These are phyloP conservation scores for Aphelocoma coerulescens DNA, from an alignment of 2,113 vertebrate genomes.

Conservation along the genomic window DNA sequence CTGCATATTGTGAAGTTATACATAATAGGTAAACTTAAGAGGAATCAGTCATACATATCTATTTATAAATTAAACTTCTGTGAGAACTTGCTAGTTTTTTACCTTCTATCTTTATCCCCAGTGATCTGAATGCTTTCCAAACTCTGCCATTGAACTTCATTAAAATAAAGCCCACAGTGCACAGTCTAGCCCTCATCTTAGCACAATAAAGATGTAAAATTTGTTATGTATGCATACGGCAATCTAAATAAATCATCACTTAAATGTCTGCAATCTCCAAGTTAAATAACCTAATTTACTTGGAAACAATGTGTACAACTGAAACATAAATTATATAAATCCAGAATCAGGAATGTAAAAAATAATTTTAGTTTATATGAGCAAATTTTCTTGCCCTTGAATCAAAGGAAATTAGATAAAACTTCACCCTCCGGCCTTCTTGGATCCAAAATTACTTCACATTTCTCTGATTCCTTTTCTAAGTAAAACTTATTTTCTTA, in stretches of 20 bases:
- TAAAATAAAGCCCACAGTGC: background rate
- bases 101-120: background rate
- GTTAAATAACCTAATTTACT: constrained; percentile 46
- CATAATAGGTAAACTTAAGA: background rate
- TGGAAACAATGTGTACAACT: constrained; percentile 17
- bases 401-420: constrained; percentile 14
- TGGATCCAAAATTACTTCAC: background rate
- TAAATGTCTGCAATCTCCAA: constrained; percentile 12
- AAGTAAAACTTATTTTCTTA: background rate
- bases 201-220: constrained; percentile 26
- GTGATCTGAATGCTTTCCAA: constrained; percentile 21
- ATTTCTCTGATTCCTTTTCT: background rate
- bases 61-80: constrained; percentile 1
- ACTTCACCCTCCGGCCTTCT: background rate
- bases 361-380: background rate
- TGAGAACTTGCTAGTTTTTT: background rate
- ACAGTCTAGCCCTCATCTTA: background rate
- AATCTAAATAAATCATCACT: constrained; percentile 45
- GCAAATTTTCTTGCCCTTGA: background rate
- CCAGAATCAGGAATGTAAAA: background rate
- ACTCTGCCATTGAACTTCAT: background rate
- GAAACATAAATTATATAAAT: constrained; percentile 15
- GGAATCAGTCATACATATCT: background rate
- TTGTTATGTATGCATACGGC: background rate
- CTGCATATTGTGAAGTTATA: background rate